Percentiles rank a stretch among this genome's conserved stretches.
These are phyloP conservation scores for Ceyx cyanopectus DNA, from an alignment of 2,113 vertebrate species.

Conservation along the genomic window DNA sequence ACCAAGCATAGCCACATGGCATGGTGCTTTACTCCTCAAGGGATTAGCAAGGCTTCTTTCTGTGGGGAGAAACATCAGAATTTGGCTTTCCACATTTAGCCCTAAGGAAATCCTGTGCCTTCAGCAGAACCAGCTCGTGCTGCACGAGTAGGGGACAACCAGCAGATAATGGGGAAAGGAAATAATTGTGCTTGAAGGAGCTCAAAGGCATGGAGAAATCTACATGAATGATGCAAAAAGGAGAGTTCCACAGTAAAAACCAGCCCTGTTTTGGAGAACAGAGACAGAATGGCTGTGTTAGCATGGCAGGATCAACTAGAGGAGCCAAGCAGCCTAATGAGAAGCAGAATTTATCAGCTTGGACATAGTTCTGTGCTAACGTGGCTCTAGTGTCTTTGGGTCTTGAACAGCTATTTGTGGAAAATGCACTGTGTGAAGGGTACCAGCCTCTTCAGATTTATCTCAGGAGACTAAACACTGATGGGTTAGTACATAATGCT, in stretches of 20 bases:
- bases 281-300: neutral
- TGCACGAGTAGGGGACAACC: accelerated
- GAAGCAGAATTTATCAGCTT: neutral
- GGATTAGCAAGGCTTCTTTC: neutral
- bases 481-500: neutral
- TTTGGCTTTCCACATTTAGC: neutral
- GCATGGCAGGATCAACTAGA: neutral
- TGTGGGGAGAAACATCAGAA: neutral
- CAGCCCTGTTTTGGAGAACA: accelerated
- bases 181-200: neutral
- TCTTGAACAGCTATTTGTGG: neutral
- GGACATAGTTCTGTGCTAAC: neutral
- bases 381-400: neutral
- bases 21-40: neutral
- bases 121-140: neutral
- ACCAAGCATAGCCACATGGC: neutral
- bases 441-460: no score
- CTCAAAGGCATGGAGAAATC: neutral
- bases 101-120: neutral
- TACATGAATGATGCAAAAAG: neutral
- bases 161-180: neutral
- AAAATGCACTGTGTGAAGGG: neutral
- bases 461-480: neutral
- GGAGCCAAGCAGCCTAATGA: neutral
- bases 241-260: neutral